Base-by-base conservation (phyloP, 2,797 vertebrate species). In the Meriones psammophilus region DNA sequence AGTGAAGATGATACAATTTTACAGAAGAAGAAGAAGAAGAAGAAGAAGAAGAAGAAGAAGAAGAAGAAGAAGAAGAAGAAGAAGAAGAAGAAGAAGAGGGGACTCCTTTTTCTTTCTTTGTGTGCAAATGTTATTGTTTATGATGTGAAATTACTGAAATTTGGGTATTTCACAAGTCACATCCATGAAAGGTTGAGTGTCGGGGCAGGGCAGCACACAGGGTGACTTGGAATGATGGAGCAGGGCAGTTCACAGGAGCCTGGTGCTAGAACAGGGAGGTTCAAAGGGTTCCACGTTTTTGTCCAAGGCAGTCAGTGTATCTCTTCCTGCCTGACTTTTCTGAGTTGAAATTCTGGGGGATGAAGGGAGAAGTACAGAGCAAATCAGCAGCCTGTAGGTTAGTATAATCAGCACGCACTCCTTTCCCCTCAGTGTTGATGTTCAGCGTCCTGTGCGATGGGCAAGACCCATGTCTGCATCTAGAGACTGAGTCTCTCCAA, bases 101-200 rank as follows among this genome's bases (percentile, higher is more conserved):
- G 8, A 8, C 60, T 7, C 1, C 22, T 62, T 62, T 15, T 30
- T 10, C 36, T 69, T 60, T 50, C 36, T 30, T 46, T 50, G 0
- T 73, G 39, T 58, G 30, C n/a, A 13, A 54, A 20, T 77, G 3
- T 15, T 88, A 14, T 30, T 58, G 50, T 46, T 39, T 15, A 6
- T 46, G 50, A 6, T 26, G 12, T 10, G 46, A 62, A 42, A 76
- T 5, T n/a, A 22, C 24, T 56, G 33, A 5, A 46, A 77, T 30
- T 12, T 0, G 33, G 58, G 30, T 71, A 2, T 69, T 30, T 62
- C 18, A 30, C 50, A 39, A 0, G 6, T 54, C 8, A 13, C 8
- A 0, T 10, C 22, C 46, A 3, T 4, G 39, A 50, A 77, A n/a
- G 17, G 30, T 24, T 0, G 26, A 3, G 7, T 1, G 1, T 0